Evolutionary conservation across 1,140 invertebrate species (phyloP).

Genomic region (Anthonomus grandis): DNA sequence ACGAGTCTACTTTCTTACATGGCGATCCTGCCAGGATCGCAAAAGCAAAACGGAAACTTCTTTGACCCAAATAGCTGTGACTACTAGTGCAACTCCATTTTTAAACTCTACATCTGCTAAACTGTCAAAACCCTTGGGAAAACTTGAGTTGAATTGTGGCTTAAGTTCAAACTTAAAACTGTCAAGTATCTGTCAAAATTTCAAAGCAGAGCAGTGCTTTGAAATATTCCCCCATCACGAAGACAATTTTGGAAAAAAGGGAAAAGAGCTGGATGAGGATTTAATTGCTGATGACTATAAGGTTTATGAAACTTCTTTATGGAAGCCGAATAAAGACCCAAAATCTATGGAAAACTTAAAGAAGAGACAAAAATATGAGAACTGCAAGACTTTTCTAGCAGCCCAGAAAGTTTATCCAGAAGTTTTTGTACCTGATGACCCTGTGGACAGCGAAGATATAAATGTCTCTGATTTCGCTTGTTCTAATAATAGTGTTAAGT

Average conservation of each 20-base stretch:
- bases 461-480: slow-evolving; percentile 52
- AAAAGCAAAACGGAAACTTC: slow-evolving; percentile 10
- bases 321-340: too few species aligned
- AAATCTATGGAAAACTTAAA: slow-evolving; percentile 53
- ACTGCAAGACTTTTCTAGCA: slow-evolving; percentile 50
- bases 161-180: slow-evolving; percentile 3
- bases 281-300: too few species aligned
- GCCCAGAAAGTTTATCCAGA: slow-evolving; percentile 47
- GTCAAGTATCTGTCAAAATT: slow-evolving; percentile 1
- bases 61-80: slow-evolving; percentile 8
- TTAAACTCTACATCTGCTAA: slow-evolving; percentile 3
- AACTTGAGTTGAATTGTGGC: slow-evolving; percentile 4
- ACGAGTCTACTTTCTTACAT: too few species aligned
- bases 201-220: slow-evolving; percentile 12
- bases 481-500: slow-evolving; percentile 60
- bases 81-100: slow-evolving; percentile 16
- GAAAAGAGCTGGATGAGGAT: too few species aligned
- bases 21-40: too few species aligned
- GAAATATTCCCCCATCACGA: slow-evolving; percentile 4
- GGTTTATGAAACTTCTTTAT: too few species aligned
- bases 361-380: slow-evolving; percentile 43
- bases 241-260: neutral
- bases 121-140: neutral
- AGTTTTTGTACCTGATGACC: slow-evolving; percentile 24
- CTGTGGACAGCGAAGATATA: neutral